Evolutionary conservation across 2,113 vertebrate genomes (phyloP).

Genomic region (Carassius carassius): DNA sequence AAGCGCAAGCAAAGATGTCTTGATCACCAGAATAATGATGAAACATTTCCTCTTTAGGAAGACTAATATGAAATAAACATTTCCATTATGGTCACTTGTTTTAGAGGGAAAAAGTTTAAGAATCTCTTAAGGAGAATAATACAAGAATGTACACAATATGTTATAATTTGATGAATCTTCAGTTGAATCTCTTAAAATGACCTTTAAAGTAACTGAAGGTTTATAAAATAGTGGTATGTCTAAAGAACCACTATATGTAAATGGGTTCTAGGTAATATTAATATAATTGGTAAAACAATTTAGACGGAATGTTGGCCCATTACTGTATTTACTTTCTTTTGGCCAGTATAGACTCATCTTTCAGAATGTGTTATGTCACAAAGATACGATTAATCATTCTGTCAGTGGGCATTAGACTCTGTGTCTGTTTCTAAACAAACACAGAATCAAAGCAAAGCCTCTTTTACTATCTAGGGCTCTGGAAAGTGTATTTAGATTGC

Average conservation of each 20-base stretch:
- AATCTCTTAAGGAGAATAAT: not conserved
- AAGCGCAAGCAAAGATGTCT: not conserved
- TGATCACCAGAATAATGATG: constrained; percentile 2
- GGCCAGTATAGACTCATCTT: constrained; percentile 14
- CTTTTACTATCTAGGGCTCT: not conserved
- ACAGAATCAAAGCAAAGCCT: not conserved
- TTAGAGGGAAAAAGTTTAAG: not conserved
- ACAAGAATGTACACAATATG: not conserved
- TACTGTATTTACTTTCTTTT: constrained; percentile 16
- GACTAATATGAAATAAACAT: not conserved
- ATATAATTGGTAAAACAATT: not conserved
- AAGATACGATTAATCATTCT: constrained; percentile 38
- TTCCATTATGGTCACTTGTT: not conserved
- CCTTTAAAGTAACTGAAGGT: too few species aligned
- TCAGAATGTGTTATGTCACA: constrained; percentile 10
- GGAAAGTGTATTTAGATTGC: not conserved
- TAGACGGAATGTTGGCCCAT: not conserved
- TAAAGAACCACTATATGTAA: not conserved
- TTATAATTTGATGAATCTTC: not conserved
- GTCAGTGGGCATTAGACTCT: constrained; percentile 20
- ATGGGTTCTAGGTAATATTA: not conserved
- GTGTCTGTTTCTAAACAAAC: constrained; percentile 26
- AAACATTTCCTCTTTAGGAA: not conserved
- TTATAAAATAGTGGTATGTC: not conserved
- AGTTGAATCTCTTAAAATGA: not conserved